These are phyloP conservation scores for Timandra comae DNA, from an alignment of 2,888 invertebrate species.

Conservation along the genomic window DNA sequence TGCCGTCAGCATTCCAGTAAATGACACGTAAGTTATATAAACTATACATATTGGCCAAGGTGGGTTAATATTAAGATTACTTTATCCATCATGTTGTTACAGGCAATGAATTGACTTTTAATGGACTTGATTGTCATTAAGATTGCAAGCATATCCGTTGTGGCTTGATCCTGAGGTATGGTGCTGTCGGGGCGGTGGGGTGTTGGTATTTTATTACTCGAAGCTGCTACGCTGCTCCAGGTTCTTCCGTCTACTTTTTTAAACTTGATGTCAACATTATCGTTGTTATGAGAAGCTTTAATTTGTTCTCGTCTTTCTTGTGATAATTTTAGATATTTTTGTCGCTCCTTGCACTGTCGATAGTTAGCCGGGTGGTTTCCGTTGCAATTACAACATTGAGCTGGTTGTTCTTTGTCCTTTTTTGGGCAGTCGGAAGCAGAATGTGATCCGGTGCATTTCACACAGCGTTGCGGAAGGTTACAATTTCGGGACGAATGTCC, in stretches of 20 bases:
- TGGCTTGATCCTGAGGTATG: not conserved
- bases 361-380: conserved; percentile 10
- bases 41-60: conserved; percentile 9
- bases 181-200: not conserved
- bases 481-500: conserved; percentile 12
- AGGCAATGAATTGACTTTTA: conserved; percentile 5
- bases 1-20: conserved; percentile 10
- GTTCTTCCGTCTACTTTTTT: not conserved
- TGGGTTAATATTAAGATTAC: conserved; percentile 8
- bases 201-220: not conserved
- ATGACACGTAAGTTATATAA: conserved; percentile 1
- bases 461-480: conserved; percentile 8
- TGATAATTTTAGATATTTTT: conserved; percentile 1
- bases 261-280: not conserved
- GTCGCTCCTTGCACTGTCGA: conserved; percentile 5
- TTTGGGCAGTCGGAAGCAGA: not conserved
- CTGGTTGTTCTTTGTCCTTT: not conserved
- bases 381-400: conserved; percentile 4
- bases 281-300: not conserved
- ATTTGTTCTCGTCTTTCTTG: not conserved
- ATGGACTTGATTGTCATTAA: conserved; percentile 5
- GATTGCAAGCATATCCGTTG: conserved; percentile 5
- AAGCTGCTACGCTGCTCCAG: not conserved
- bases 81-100: conserved; percentile 8
- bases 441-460: conserved; percentile 4